phyloP scores from a whole-genome alignment of 2,797 vertebrate genomes.

The Amblyopsis hoosieri region DNA sequence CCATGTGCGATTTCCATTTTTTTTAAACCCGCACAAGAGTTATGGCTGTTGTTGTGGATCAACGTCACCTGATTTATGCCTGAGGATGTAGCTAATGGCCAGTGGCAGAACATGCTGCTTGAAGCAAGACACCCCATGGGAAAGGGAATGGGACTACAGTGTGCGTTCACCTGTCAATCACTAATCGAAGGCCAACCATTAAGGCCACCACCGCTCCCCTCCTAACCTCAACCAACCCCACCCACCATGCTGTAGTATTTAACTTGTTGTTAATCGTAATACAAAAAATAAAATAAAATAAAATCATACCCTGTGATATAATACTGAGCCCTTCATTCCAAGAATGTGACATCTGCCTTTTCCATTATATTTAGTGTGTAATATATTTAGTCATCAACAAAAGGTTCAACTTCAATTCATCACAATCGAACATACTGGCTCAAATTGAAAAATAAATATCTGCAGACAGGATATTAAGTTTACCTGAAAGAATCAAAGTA shows the following conservation, averaged over 20 bases:
- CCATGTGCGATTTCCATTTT: slow-evolving; percentile 23
- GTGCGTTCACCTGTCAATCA: slow-evolving; percentile 22
- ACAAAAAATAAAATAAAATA: too few relatives aligned
- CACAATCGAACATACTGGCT: slow-evolving; percentile 43
- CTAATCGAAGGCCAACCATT: slow-evolving; percentile 20
- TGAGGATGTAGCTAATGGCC: slow-evolving; percentile 54
- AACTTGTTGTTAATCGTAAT: too few relatives aligned
- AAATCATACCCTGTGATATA: too few relatives aligned
- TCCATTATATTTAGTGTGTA: slow-evolving; percentile 42
- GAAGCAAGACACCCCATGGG: slow-evolving; percentile 47
- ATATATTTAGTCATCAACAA: slow-evolving; percentile 41
- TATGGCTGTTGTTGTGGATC: slow-evolving; percentile 34
- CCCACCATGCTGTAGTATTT: too few relatives aligned
- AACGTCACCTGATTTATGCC: slow-evolving; percentile 66
- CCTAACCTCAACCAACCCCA: slow-evolving; percentile 18
- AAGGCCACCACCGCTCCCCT: slow-evolving; percentile 8
- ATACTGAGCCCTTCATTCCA: not conserved
- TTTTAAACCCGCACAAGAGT: slow-evolving; percentile 30
- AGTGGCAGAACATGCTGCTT: slow-evolving; percentile 38
- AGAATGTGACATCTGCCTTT: slow-evolving; percentile 49
- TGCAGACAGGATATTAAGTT: slow-evolving; percentile 12
- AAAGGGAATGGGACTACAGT: slow-evolving; percentile 28
- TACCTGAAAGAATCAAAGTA: not conserved
- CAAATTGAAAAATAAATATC: slow-evolving; percentile 43
- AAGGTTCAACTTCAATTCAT: slow-evolving; percentile 54